Conservation (phyloP, 1,140 invertebrate genomes). For the Oryzaephilus surinamensis region DNA sequence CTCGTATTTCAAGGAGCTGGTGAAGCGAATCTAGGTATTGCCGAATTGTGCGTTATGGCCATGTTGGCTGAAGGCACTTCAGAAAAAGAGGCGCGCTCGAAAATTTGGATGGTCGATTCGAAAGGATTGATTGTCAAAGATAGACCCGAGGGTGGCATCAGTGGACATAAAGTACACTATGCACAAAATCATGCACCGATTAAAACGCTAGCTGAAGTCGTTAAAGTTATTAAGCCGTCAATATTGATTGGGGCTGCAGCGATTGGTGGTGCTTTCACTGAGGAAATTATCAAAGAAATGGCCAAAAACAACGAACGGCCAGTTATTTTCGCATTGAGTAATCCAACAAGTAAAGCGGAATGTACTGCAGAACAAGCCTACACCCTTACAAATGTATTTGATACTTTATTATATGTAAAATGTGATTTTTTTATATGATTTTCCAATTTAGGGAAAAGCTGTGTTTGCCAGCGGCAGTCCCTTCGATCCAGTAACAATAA, state of each 20-base stretch:
- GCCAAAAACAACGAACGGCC: constrained; percentile 62
- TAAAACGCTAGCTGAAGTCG: constrained; percentile 61
- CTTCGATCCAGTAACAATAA: constrained; percentile 68
- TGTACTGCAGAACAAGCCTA: constrained; percentile 96
- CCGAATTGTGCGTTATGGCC: constrained; percentile 73
- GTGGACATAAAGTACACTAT: constrained; percentile 65
- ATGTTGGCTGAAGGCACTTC: constrained; percentile 71
- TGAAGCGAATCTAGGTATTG: constrained; percentile 67
- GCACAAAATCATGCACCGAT: constrained; percentile 61
- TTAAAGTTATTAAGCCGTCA: constrained; percentile 67
- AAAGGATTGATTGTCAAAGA: constrained; percentile 70
- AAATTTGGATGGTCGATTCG: constrained; percentile 64
- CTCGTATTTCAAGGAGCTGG: constrained; percentile 90
- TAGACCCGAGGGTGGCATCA: constrained; percentile 60
- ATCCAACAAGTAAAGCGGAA: constrained; percentile 93
- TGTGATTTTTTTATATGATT: constrained; percentile 4
- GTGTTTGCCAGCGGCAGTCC: constrained; percentile 92
- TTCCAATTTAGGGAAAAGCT: constrained; percentile 53
- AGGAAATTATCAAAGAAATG: constrained; percentile 75
- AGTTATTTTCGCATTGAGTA: constrained; percentile 91
- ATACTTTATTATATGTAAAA: constrained; percentile 1
- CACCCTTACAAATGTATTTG: constrained; percentile 60
- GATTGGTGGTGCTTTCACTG: constrained; percentile 73
- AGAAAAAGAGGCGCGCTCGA: constrained; percentile 56
- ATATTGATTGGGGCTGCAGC: constrained; percentile 79